Conservation (phyloP, 2,888 invertebrate genomes). For the Lasioglossum morio region DNA sequence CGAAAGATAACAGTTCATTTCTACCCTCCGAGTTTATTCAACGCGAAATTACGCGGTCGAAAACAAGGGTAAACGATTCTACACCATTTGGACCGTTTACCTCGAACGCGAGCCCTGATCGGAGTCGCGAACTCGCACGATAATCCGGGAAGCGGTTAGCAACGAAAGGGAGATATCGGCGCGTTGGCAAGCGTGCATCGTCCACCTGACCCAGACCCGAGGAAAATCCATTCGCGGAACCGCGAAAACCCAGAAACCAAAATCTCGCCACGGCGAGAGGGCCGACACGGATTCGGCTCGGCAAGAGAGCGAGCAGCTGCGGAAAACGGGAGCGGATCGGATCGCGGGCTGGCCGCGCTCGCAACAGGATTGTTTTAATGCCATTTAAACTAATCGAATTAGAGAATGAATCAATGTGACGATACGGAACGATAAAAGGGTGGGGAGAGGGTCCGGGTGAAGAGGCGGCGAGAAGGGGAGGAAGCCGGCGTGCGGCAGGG, state of each 20-base stretch:
- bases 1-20: neutral
- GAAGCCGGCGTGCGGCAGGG: constrained; percentile 28
- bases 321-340: constrained; percentile 40
- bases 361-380: constrained; percentile 87
- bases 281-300: neutral
- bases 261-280: constrained; percentile 14
- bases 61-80: neutral
- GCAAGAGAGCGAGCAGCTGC: constrained; percentile 74
- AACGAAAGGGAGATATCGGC: neutral
- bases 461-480: constrained; percentile 19
- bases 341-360: constrained; percentile 72
- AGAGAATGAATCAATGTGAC: constrained; percentile 84
- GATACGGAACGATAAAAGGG: constrained; percentile 79
- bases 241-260: constrained; percentile 33
- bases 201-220: constrained; percentile 4
- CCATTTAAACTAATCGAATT: constrained; percentile 87
- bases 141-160: neutral
- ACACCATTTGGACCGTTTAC: neutral
- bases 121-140: neutral
- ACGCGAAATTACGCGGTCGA: neutral
- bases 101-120: neutral
- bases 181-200: neutral
- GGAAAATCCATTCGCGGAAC: neutral
- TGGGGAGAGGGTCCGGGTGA: constrained; percentile 48
- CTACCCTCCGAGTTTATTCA: neutral